Evolutionary conservation across 2,113 vertebrate genomes (phyloP).

Genomic region (Ivindomyrus marchei): DNA sequence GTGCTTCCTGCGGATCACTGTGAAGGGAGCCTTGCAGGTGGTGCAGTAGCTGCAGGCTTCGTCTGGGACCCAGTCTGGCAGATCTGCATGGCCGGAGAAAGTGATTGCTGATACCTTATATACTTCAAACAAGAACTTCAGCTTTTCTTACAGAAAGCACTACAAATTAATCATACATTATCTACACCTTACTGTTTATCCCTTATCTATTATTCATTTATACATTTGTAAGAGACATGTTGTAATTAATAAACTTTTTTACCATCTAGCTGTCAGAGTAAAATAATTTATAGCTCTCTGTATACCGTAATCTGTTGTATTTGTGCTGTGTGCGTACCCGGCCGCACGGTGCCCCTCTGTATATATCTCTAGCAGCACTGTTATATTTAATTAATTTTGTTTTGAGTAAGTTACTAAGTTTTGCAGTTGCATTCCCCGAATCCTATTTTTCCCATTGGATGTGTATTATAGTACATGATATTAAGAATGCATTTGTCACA

Average conservation of each 20-base stretch:
- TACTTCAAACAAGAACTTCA: not conserved
- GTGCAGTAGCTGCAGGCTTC: constrained; percentile 87
- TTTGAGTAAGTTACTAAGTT: too few species aligned
- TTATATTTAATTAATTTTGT: too few species aligned
- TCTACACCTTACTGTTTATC: not conserved
- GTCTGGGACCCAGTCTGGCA: constrained; percentile 95
- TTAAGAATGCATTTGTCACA: too few species aligned
- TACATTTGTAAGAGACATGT: not conserved
- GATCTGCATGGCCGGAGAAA: constrained; percentile 63
- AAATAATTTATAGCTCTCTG: too few species aligned
- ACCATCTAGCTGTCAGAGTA: too few species aligned
- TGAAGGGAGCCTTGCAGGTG: constrained; percentile 92
- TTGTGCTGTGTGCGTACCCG: too few species aligned
- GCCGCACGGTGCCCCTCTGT: too few species aligned
- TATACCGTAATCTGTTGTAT: too few species aligned
- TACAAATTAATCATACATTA: not conserved
- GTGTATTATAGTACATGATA: too few species aligned
- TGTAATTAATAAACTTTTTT: not conserved
- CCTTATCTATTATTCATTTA: not conserved
- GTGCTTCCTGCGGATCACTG: constrained; percentile 93
- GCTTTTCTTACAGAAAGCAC: not conserved
- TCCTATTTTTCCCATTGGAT: too few species aligned
- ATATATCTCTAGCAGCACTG: too few species aligned
- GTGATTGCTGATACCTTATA: not conserved
- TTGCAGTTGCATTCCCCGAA: too few species aligned